phyloP scores from a whole-genome alignment of 2,113 vertebrate genomes.

The Clarias batrachus region DNA sequence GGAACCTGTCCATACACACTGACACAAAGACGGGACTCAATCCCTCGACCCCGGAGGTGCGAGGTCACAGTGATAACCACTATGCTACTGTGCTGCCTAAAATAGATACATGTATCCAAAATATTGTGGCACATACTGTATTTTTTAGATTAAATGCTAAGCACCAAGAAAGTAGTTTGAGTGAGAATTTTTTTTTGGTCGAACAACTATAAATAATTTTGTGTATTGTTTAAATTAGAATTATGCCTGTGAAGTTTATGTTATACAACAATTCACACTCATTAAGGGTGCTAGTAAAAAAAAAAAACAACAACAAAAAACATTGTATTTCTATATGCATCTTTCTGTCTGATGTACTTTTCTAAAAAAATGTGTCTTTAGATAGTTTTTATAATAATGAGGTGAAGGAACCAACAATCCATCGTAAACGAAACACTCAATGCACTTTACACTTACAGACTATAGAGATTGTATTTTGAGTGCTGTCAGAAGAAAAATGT shows the following conservation, averaged over 20 bases:
- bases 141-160: background rate
- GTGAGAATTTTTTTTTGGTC: background rate
- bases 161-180: background rate
- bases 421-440: slow-evolving; percentile 15
- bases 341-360: no score
- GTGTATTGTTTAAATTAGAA: background rate
- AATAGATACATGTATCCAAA: background rate
- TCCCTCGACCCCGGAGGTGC: no score
- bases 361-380: background rate
- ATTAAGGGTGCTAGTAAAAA: background rate
- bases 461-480: slow-evolving; percentile 8
- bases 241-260: background rate
- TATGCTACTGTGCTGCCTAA: background rate
- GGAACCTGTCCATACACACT: no score
- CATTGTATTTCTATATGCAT: background rate
- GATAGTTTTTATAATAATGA: background rate
- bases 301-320: no score
- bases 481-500: slow-evolving; percentile 1
- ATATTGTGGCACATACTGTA: background rate
- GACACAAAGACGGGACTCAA: no score
- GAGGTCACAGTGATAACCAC: no score
- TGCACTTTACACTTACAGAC: background rate
- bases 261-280: background rate
- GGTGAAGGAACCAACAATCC: background rate
- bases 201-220: background rate